Base-by-base conservation (phyloP, 1,140 invertebrate genomes). In the Mya arenaria region DNA sequence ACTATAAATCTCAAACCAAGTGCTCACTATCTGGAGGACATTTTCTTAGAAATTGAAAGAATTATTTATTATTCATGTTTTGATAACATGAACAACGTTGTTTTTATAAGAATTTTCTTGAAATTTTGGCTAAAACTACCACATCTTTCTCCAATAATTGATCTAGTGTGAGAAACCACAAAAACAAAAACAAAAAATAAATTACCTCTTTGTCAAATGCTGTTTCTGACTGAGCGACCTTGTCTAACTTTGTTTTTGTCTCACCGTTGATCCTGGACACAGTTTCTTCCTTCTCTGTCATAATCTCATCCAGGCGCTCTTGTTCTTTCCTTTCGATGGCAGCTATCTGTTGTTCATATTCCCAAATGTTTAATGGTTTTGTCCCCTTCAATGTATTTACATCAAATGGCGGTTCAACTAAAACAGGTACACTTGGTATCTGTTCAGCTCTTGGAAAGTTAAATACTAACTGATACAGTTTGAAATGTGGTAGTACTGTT, bases 381-480 rank as follows among this genome's bases (percentile, higher is more conserved):
- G 78, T 86, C 39, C 74, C 48, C 41, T 86, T 88, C 48, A 89
- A 60, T 17, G 82, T 55, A 44, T 56, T 65, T 8, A 86, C 73
- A 15, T 71, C 68, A 62, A 60, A 73, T 23, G 86, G 84, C 32
- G 85, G 72, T 23, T 82, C 73, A n/a, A 89, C 65, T 56, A 56
- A 30, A 48, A 84, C 34, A 25, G 74, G 36, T 19, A 86, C 79
- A 52, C 87, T 68, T 37, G 88, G 86, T 10, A 68, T 78, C 25
- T 82, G 68, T 65, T 79, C 74, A 36, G 87, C 75, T 77, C 88
- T 68, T 19, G 85, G 75, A 34, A 83, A 60, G 36, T 84, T 85
- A 52, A 90, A 88, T 17, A 89, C 89, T 80, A 79, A 87, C 63
- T 91, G 85, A 75, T 87, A 91, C 4, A 91, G 82, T 82, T 89